Base-by-base conservation (phyloP, 2,888 invertebrate species). In the Colletes collaris region DNA sequence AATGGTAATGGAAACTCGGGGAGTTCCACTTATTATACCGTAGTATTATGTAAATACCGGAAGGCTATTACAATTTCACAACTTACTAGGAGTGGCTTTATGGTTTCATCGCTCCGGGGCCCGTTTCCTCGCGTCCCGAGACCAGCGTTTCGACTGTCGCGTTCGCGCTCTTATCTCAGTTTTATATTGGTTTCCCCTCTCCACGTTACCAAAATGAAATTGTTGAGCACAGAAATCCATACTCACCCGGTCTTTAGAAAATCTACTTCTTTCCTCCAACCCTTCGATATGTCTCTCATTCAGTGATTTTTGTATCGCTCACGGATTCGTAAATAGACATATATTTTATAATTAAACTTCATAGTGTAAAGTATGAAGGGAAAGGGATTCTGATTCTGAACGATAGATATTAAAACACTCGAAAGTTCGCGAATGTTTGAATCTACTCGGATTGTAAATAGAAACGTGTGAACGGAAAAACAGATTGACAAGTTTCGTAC, bases 41-140 rank as follows among this genome's bases (percentile, higher is more conserved):
- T 85, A 84, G 89, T 87, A 91, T 92, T 92, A 92, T 92, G 91
- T 90, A 92, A 91, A 92, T 92, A 92, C 90, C 90, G 89, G 88
- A 90, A 91, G 90, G 86, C 91, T 89, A 92, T 92, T 92, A 91
- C 89, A 90, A 91, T 92, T 92, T 91, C 91, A 91, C 91, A 92
- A 91, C 90, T 91, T 90, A 89, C 88, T 86, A 87, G 87, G 87
- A 89, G 89, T 90, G 87, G 89, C 87, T 91, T 91, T 90, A 91
- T 89, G 90, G 90, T 91, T 92, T 89, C 90, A 89, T 90, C 89
- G 89, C 88, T 86, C 81, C 76, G 73, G 84, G 88, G 83, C n/a
- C 46, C 10, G 66, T 79, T 64, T 62, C 49, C 50, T 76, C 11
- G 60, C 55, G 52, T 19, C 19, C 13, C 27, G 13, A 27, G 13